Base-by-base conservation (phyloP, 2,888 invertebrate genomes). In the Caenorhabditis sp. region DNA sequence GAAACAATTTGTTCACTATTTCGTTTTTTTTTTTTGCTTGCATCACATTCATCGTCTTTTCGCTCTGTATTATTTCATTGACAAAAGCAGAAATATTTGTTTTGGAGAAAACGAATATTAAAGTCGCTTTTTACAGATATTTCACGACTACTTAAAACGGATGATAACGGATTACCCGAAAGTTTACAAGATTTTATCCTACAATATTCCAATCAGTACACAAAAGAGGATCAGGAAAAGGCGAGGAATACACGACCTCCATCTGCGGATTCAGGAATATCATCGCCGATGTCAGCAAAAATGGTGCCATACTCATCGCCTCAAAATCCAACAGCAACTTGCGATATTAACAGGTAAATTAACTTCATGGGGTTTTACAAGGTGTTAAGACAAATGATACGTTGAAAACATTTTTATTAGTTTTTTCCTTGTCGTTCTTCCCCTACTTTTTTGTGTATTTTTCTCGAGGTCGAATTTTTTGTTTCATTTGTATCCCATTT, bases 101-200 rank as follows among this genome's bases (percentile, higher is more conserved):
- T n/a, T n/a, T n/a, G n/a, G n/a, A n/a, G n/a, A n/a, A n/a, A n/a
- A n/a, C n/a, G n/a, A 31, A 31, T 31, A 31, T 31, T 31, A 31
- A 31, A 31, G 10, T 4, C 10, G 4, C 31, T 7, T 31, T 31
- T 58, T 58, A 20, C 21, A 58, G 57, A 73, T 10, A 68, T 56
- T 17, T 57, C 67, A 14, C 63, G 59, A 26, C 64, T 53, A 17
- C 25, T 63, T 49, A 63, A 68, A 25, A 59, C 68, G n/a, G 67
- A 69, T 23, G 66, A 73, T 50, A 68, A 73, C 56, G 86, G 85
- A 59, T 74, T 88, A 57, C 87, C 87, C 14, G 87, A 87, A 38
- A 81, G 78, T 38, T 77, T 88, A 38, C 83, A 84, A 36, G 88
- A 88, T 67, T 88, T 88, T 75, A 88, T 88, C 58, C 70, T 87